Evolutionary conservation across 2,113 vertebrate genomes (phyloP).

Genomic region (Circaetus cinerascens): DNA sequence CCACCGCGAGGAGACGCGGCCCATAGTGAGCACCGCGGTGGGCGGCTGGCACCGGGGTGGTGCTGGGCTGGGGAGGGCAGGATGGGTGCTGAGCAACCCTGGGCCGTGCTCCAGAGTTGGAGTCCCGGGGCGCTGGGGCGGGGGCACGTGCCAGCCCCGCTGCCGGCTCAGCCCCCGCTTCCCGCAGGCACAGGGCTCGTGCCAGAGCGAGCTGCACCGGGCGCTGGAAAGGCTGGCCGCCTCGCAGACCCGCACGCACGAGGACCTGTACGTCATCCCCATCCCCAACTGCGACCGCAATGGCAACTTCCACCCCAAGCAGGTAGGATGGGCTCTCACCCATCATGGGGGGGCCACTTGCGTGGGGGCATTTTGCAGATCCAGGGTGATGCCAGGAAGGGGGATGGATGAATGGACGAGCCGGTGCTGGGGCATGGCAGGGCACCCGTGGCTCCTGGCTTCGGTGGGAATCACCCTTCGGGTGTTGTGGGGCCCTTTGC

Average conservation of each 20-base stretch:
- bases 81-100: not conserved
- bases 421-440: rapidly evolving
- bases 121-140: rapidly evolving
- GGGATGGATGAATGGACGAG: not conserved
- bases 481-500: not conserved
- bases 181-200: conserved; percentile 79
- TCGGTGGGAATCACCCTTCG: rapidly evolving
- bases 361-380: rapidly evolving
- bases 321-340: conserved; percentile 69
- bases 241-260: conserved; percentile 85
- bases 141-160: rapidly evolving
- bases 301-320: conserved; percentile 91
- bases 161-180: rapidly evolving
- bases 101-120: rapidly evolving
- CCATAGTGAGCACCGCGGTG: conserved; percentile 65
- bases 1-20: conserved; percentile 79
- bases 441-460: not conserved
- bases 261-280: conserved; percentile 88
- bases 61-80: not conserved
- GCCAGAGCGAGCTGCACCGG: conserved; percentile 88
- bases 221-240: conserved; percentile 85
- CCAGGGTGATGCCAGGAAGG: not conserved
- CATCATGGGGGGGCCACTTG: rapidly evolving
- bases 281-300: conserved; percentile 95
- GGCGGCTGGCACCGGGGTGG: not conserved